Evolutionary conservation across 2,113 vertebrate species (phyloP), one percentile per base, ranked within the genome.

Genomic region (Addax nasomaculatus): DNA sequence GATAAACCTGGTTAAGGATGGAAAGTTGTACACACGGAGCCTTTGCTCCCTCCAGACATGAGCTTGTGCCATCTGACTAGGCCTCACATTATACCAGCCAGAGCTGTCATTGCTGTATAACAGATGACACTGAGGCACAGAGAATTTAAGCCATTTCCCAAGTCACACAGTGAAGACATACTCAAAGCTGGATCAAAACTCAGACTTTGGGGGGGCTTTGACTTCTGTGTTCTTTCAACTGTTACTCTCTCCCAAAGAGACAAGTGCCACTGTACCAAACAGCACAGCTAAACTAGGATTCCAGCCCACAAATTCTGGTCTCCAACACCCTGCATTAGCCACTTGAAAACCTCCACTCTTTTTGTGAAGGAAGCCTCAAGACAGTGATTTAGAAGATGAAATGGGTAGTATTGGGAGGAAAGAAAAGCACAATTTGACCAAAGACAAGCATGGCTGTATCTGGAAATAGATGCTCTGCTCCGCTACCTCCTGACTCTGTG

Each of bases 351-450:
- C 30, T 39, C 45, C 60, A 30, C 16, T 89, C 17, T 13, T 84
- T 93, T 70, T 9, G 7, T 1, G 12, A 91, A 80, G 39, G 13
- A 62, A 84, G 4, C 78, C 51, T 89, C 51, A n/a, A 87, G 47
- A 93, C n/a, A 62, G 70, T 64, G 84, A 73, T 88, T 91, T 90
- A 70, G 78, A 89, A 95, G 89, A 80, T 90, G 83, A 84, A 87
- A 80, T 29, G 57, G 51, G 17, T 30, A 92, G 39, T 62, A 10
- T 30, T 57, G 49, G 3, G 12, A 39, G 12, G 11, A 16, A 1
- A n/a, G 81, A 97, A 76, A 97, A 89, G 64, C 27, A 92, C 80
- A 95, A 53, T 64, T 93, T 97, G 94, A 84, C 93, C 94, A 96
- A 97, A 98, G 92, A 95, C 64, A 97, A 85, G 96, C 95, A 51